These are phyloP conservation scores for Bathynomus jamesi DNA, from an alignment of 1,140 invertebrate species.

Conservation along the genomic window DNA sequence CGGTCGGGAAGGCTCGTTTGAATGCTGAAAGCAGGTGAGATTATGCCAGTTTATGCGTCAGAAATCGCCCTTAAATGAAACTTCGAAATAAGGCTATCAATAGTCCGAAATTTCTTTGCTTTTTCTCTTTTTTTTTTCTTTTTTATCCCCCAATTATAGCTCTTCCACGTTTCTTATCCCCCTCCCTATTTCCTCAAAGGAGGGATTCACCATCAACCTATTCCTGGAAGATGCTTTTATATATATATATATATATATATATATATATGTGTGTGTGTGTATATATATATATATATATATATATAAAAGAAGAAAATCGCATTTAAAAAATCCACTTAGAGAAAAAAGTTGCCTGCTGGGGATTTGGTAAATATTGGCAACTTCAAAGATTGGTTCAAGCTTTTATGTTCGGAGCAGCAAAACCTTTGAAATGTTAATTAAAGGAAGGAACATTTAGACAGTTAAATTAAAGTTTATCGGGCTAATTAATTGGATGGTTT, in stretches of 20 bases:
- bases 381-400: constrained; percentile 1
- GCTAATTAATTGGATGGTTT: background rate
- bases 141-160: too few species aligned
- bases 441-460: background rate
- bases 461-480: background rate
- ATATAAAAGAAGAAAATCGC: background rate
- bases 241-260: background rate
- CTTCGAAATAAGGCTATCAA: background rate
- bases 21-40: background rate
- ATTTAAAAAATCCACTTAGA: background rate
- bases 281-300: background rate
- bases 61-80: background rate
- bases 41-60: background rate
- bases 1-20: constrained; percentile 19
- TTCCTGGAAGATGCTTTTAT: background rate
- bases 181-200: background rate
- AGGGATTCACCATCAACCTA: background rate
- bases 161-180: background rate
- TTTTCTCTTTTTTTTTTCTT: background rate
- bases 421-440: constrained; percentile 1
- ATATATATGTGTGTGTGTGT: too few species aligned
- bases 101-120: background rate
- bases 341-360: background rate
- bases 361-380: constrained; percentile 1
- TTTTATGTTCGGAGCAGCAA: background rate